Conservation (phyloP, 2,797 vertebrate species). For the Sebastes reedi region DNA sequence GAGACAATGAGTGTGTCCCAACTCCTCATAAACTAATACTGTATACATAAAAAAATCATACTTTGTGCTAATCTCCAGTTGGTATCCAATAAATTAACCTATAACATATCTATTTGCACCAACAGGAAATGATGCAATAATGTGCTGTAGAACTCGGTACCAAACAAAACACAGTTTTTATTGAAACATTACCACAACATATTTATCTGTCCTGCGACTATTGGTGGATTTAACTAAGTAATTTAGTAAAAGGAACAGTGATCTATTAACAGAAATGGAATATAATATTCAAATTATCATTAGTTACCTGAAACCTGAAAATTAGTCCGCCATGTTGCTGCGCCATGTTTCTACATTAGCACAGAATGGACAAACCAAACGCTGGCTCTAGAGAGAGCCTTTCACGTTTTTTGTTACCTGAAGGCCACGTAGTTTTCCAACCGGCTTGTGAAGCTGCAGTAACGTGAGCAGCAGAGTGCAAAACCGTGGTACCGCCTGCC, state of each 20-base stretch:
- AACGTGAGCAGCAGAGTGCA: too few relatives aligned
- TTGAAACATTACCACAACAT: not conserved
- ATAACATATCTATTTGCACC: not conserved
- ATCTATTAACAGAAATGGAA: too few relatives aligned
- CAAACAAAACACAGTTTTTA: not conserved
- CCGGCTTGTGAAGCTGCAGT: too few relatives aligned
- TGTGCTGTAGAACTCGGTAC: not conserved
- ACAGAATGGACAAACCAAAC: too few relatives aligned
- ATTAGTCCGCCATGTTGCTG: too few relatives aligned
- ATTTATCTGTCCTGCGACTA: not conserved
- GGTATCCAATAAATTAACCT: not conserved
- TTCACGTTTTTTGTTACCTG: too few relatives aligned
- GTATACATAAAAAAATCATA: not conserved
- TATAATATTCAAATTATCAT: too few relatives aligned
- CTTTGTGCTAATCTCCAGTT: not conserved
- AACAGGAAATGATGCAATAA: not conserved
- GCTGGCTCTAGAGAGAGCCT: too few relatives aligned
- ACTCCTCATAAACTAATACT: not conserved
- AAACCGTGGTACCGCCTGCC: too few relatives aligned
- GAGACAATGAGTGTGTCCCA: conserved; percentile 4
- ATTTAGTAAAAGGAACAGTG: not conserved
- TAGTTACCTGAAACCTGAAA: too few relatives aligned
- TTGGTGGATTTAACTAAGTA: not conserved
- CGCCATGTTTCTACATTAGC: too few relatives aligned
- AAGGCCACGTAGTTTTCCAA: too few relatives aligned